Conservation (phyloP, 2,113 vertebrate genomes). For the Pogonocichla stellata region DNA sequence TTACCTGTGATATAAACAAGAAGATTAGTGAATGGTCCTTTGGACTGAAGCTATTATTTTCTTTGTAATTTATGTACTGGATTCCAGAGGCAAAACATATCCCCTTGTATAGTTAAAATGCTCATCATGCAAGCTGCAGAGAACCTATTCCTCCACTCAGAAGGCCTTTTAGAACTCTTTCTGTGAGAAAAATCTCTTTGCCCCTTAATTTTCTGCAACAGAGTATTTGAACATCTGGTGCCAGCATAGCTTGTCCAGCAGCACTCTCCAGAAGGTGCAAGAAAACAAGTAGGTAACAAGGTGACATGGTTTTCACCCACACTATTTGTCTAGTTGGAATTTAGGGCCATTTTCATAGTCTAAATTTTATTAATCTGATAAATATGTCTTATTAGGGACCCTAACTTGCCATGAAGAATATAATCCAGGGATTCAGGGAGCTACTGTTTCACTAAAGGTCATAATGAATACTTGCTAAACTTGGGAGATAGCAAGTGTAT, state of each 20-base stretch:
- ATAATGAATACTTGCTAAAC: not conserved
- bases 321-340: not conserved
- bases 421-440: not conserved
- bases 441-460: not conserved
- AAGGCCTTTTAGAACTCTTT: not conserved
- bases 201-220: not conserved
- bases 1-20: conserved; percentile 31
- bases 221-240: not conserved
- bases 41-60: not conserved
- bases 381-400: not conserved
- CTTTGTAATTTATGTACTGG: not conserved
- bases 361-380: not conserved
- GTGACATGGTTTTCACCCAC: not conserved
- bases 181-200: not conserved
- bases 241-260: too few species aligned
- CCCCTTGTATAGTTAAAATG: not conserved
- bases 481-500: not conserved
- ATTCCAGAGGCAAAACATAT: not conserved
- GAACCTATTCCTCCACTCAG: not conserved
- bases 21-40: not conserved
- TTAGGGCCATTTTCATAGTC: not conserved
- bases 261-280: not conserved
- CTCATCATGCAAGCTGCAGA: not conserved
- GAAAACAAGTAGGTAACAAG: not conserved
- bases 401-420: not conserved